A percentile compares a stretch with the other conserved stretches of the same genome.
Conservation (phyloP, 2,797 vertebrate genomes). For the Melanotaenia boesemani region DNA sequence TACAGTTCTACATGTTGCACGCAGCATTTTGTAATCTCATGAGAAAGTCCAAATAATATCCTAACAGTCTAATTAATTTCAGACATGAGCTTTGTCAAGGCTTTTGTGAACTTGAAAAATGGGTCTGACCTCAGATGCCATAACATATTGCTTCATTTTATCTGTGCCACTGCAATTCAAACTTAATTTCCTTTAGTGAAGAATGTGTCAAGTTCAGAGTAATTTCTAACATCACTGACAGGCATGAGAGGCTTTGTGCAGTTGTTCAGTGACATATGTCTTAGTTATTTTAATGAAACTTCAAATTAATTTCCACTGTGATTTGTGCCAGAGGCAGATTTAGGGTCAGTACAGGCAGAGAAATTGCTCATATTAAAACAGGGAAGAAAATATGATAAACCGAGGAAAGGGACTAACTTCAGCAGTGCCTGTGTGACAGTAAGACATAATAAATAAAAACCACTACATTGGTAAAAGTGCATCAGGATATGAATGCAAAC, state of each 20-base stretch:
- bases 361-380: conserved; percentile 43
- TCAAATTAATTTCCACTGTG: conserved; percentile 42
- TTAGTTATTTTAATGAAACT: conserved; percentile 41
- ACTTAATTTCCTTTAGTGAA: conserved; percentile 34
- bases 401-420: conserved; percentile 6
- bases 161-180: conserved; percentile 60
- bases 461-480: conserved; percentile 33
- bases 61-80: conserved; percentile 39
- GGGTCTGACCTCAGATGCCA: conserved; percentile 34
- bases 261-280: conserved; percentile 39
- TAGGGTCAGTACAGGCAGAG: conserved; percentile 61
- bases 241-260: conserved; percentile 55
- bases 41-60: conserved; percentile 38
- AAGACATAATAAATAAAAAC: conserved; percentile 26
- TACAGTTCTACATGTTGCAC: conserved; percentile 60
- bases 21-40: conserved; percentile 41
- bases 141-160: conserved; percentile 73
- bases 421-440: conserved; percentile 38
- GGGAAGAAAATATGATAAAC: conserved; percentile 41
- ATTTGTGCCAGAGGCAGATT: conserved; percentile 61
- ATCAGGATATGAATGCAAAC: conserved; percentile 50
- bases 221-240: conserved; percentile 40
- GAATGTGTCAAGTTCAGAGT: conserved; percentile 36
- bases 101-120: conserved; percentile 27
- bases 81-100: conserved; percentile 32